Evolutionary conservation across 1,140 invertebrate genomes (phyloP).

Genomic region (Lineus longissimus): DNA sequence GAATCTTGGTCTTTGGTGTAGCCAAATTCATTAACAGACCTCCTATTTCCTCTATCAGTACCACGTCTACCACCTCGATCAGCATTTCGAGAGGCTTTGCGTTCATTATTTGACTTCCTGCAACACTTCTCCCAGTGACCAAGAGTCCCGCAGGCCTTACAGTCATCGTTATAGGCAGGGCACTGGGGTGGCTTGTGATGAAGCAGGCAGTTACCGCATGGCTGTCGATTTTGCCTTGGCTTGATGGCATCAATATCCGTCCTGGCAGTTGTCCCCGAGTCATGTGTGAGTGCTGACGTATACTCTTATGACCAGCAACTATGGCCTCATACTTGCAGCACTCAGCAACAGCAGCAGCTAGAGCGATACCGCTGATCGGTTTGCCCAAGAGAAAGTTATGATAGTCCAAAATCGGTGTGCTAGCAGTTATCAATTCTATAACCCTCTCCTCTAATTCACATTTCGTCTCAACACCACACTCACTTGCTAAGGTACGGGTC

Average conservation of each 20-base stretch:
- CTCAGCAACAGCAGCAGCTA: no score
- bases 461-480: no score
- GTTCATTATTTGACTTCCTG: background rate
- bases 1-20: background rate
- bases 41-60: background rate
- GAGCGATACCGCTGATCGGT: no score
- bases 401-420: no score
- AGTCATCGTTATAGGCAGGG: conserved; percentile 10
- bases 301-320: no score
- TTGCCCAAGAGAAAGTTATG: no score
- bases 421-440: no score
- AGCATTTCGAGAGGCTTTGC: background rate
- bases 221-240: background rate
- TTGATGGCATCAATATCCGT: conserved; percentile 7
- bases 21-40: background rate
- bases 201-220: conserved; percentile 1
- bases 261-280: background rate
- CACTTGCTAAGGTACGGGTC: no score
- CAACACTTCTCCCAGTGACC: conserved; percentile 10
- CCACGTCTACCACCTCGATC: background rate
- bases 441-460: no score
- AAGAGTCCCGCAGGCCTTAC: conserved; percentile 3
- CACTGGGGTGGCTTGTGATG: conserved; percentile 9
- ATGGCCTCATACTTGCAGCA: no score
- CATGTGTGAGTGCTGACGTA: no score